Evolutionary conservation across 2,797 vertebrate genomes (phyloP).

Genomic region (Hypotaenidia philippensis): DNA sequence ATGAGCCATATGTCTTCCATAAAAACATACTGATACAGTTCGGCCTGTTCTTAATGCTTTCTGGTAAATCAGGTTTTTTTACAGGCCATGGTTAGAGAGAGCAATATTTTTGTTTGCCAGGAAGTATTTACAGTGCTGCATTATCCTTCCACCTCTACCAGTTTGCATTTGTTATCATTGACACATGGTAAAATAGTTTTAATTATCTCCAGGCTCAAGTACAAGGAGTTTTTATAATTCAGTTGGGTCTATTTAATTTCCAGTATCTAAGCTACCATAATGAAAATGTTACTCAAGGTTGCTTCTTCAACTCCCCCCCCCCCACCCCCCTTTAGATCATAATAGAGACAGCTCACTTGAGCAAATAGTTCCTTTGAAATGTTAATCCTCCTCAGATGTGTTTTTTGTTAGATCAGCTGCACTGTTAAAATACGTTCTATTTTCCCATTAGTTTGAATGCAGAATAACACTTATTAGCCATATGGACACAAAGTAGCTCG

Average conservation of each 20-base stretch:
- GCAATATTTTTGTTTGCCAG: conserved; percentile 46
- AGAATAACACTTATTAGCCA: conserved; percentile 71
- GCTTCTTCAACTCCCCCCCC: conserved; percentile 49
- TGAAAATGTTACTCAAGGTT: conserved; percentile 71
- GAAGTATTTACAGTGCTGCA: conserved; percentile 30
- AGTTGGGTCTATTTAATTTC: conserved; percentile 50
- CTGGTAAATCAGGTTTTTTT: conserved; percentile 32
- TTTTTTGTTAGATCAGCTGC: conserved; percentile 76
- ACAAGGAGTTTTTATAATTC: conserved; percentile 60
- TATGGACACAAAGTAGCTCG: conserved; percentile 69
- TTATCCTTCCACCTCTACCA: conserved; percentile 4
- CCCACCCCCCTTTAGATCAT: conserved; percentile 45
- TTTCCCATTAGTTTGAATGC: conserved; percentile 68
- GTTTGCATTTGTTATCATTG: conserved; percentile 57
- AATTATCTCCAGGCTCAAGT: conserved; percentile 58
- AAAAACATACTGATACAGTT: conserved; percentile 46
- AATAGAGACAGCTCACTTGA: conserved; percentile 74
- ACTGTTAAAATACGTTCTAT: conserved; percentile 72
- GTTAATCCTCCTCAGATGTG: conserved; percentile 74
- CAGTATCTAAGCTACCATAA: conserved; percentile 70
- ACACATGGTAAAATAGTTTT: conserved; percentile 51
- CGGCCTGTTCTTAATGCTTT: conserved; percentile 38
- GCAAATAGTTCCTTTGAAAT: conserved; percentile 77
- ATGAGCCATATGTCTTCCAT: conserved; percentile 64
- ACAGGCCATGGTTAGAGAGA: not conserved